A percentile compares a stretch with the other conserved stretches of the same genome.
phyloP scores from a whole-genome alignment of 2,797 vertebrate genomes.

The Salarias fasciatus region DNA sequence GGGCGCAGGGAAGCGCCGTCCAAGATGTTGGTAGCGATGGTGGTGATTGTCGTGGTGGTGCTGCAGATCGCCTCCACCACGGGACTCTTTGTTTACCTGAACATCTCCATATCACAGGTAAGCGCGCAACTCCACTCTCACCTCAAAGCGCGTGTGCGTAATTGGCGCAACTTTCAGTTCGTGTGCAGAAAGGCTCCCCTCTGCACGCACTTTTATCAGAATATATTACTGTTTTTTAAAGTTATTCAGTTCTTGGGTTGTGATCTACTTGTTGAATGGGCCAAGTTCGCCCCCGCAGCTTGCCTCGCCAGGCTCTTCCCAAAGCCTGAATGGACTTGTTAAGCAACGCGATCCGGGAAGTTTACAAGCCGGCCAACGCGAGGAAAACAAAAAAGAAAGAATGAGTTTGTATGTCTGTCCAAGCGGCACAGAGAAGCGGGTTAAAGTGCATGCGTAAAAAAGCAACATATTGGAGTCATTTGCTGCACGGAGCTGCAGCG shows the following conservation, averaged over 20 bases:
- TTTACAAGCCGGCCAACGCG: neutral
- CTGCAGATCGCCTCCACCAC: conserved; percentile 87
- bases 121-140: conserved; percentile 34
- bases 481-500: neutral
- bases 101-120: conserved; percentile 89
- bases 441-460: conserved; percentile 4
- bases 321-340: too few species aligned
- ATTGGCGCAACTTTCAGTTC: too few species aligned
- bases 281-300: too few species aligned
- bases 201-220: too few species aligned
- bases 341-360: conserved; percentile 1
- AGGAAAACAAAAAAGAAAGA: too few species aligned
- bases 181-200: too few species aligned
- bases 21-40: conserved; percentile 86
- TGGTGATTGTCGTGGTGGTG: conserved; percentile 85
- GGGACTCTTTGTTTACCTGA: conserved; percentile 88
- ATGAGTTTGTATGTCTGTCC: neutral
- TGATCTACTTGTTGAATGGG: too few species aligned
- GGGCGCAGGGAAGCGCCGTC: conserved; percentile 77
- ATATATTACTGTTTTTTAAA: too few species aligned
- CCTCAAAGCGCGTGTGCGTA: neutral
- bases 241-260: too few species aligned
- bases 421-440: neutral
- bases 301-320: too few species aligned
- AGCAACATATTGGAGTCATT: conserved; percentile 43